Evolutionary conservation across 35 echinoderm and acorn worm genomes (phyloP), one percentile per base, ranked within the genome.

Genomic region (Heliocidaris erythrogramma): DNA sequence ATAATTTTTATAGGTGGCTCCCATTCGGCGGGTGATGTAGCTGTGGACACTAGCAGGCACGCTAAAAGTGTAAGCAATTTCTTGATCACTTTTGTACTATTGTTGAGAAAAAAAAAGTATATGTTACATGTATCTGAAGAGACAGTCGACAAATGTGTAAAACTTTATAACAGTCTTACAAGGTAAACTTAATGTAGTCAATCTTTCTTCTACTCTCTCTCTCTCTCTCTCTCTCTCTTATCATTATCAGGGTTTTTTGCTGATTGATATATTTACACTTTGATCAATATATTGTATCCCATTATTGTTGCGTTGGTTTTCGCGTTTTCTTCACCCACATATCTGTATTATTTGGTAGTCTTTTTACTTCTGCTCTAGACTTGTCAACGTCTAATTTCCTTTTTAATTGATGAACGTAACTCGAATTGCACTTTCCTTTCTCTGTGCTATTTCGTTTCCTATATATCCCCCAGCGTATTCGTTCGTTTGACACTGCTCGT

Each of bases 21-120:
- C 0, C 90, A 92, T 92, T 92, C 90, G 10, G 90, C 90, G 9
- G 90, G 90, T 29, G 90, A 92, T 56, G 90, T 92, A 21, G 90
- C 90, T 18, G 90, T 92, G 4, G 90, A 92, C 90, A 92, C 49
- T 9, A 92, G 90, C 24, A 31, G 90, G n/a, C 90, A 92, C 29
- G 90, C 90, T 13, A 92, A 92, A 56, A 31, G 16, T 42, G 90
- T 92, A 92, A 88, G 85, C 10, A 12, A 32, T 30, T 86, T 30
- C 31, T 27, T 86, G 7, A 11, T 24, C 85, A 27, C 16, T 7
- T 16, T 32, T 86, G 85, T 84, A 84, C 69, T 42, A 42, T n/a
- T n/a, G n/a, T n/a, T n/a, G n/a, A n/a, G 14, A 8, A 3, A 42
- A 42, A 42, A 52, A 52, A 52, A 52, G 2, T 0, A n/a, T n/a